Evolutionary conservation across 1,140 invertebrate species (phyloP), one percentile per base, ranked within the genome.

Genomic region (Elymnias hypermnestra): DNA sequence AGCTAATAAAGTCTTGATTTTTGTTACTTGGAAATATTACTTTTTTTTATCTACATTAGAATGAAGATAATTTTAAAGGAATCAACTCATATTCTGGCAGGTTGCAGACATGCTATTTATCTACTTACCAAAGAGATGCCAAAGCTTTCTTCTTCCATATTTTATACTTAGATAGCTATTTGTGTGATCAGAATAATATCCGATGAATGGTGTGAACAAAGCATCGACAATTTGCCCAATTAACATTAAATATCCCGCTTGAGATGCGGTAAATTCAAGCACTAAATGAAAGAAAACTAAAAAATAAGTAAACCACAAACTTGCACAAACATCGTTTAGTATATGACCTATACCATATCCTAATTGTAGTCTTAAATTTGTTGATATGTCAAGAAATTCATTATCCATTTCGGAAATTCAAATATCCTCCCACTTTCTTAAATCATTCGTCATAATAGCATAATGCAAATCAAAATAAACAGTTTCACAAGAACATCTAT

Each of bases 291-390:
- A 94, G 83, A 92, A 99, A 10, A 98, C 91, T 55, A 99, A 88
- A n/a, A 98, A 87, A 85, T 99, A 99, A 0, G 95, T 96, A 76
- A 99, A 99, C 97, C 97, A 98, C 90, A 99, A 95, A 33, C 95
- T 95, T 21, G 97, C 95, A 87, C 95, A 97, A 3, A 98, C 89
- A 87, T 99, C 97, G 83, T 98, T 98, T 15, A 97, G 87, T 18
- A 98, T 91, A 87, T 98, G 97, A 0, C 95, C 95, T 57, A 94
- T 87, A 31, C 91, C 90, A 71, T 91, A 90, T 1, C 78, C 78
- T 10, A 89, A 44, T 61, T 84, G 82, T 3, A 82, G 59, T 28
- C 52, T 57, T 35, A 81, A 47, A 53, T 70, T 85, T 6, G 72
- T 83, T 19, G 78, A 82, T 57, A 79, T 82, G 48, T 79, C 73